phyloP scores from a whole-genome alignment of 2,888 invertebrate species.

The Heliconius hortense region DNA sequence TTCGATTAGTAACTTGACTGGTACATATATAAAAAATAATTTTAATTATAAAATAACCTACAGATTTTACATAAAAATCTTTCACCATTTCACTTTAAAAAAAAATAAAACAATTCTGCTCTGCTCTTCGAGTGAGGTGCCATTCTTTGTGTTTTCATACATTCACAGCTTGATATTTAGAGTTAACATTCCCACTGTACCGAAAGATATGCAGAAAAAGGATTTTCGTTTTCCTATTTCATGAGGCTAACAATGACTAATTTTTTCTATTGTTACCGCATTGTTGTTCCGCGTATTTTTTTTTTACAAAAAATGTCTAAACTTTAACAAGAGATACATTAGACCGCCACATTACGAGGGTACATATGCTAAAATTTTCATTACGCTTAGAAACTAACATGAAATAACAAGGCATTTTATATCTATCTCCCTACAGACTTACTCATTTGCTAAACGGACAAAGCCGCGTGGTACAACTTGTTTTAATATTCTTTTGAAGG shows the following conservation, averaged over 20 bases:
- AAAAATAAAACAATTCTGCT: not conserved
- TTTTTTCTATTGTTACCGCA: conserved; percentile 15
- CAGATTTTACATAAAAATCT: not conserved
- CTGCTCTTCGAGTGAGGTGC: not conserved
- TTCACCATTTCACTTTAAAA: not conserved
- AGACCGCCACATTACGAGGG: conserved; percentile 5
- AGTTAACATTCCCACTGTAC: conserved; percentile 18
- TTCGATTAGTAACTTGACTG: not conserved
- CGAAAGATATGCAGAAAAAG: conserved; percentile 6
- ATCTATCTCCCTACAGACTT: conserved; percentile 16
- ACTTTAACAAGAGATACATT: conserved; percentile 13
- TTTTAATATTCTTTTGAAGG: conserved; percentile 26
- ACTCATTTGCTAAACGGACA: conserved; percentile 15
- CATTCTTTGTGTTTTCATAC: not conserved
- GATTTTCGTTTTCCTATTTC: conserved; percentile 14
- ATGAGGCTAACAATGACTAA: conserved; percentile 20
- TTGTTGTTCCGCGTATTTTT: conserved; percentile 11
- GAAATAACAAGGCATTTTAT: conserved; percentile 8
- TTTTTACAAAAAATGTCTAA: conserved; percentile 13
- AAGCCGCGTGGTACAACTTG: conserved; percentile 15
- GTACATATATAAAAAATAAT: no score
- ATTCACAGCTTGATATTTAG: conserved; percentile 14
- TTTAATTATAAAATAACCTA: not conserved
- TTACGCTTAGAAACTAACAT: conserved; percentile 10
- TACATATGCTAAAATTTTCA: conserved; percentile 10